Conservation (phyloP, 64 coral and sea anemone species). For the Montipora efflorescens region DNA sequence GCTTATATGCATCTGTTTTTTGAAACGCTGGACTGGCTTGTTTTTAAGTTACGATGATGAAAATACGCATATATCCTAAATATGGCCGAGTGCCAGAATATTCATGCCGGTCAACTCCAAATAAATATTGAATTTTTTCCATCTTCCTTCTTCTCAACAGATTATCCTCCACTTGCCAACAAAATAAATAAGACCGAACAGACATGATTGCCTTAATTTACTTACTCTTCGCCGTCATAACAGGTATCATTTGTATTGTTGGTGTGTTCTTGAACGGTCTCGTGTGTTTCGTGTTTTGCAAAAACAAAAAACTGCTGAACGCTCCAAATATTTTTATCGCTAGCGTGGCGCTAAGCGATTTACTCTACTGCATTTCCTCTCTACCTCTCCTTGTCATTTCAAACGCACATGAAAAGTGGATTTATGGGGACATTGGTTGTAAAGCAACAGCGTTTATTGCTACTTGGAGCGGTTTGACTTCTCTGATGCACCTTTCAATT, state of each 20-base stretch:
- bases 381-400: conserved; percentile 46
- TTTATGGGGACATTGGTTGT: conserved; percentile 32
- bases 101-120: too few species aligned
- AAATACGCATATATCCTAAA: too few species aligned
- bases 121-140: too few species aligned
- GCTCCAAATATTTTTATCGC: conserved; percentile 61
- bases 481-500: conserved; percentile 43
- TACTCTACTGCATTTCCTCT: not conserved
- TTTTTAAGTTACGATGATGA: too few species aligned
- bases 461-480: conserved; percentile 38
- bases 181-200: not conserved
- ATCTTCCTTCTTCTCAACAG: not conserved
- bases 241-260: conserved; percentile 15
- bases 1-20: too few species aligned
- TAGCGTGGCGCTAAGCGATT: conserved; percentile 29
- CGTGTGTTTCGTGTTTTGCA: conserved; percentile 47
- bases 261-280: conserved; percentile 36
- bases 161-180: not conserved
- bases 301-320: conserved; percentile 22
- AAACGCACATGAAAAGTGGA: conserved; percentile 49
- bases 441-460: conserved; percentile 38
- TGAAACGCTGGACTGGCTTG: too few species aligned
- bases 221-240: not conserved
- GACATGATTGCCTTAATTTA: conserved; percentile 13
- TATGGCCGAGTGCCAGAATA: too few species aligned